phyloP scores from a whole-genome alignment of 2,113 vertebrate species.

The Micronisus gabar region DNA sequence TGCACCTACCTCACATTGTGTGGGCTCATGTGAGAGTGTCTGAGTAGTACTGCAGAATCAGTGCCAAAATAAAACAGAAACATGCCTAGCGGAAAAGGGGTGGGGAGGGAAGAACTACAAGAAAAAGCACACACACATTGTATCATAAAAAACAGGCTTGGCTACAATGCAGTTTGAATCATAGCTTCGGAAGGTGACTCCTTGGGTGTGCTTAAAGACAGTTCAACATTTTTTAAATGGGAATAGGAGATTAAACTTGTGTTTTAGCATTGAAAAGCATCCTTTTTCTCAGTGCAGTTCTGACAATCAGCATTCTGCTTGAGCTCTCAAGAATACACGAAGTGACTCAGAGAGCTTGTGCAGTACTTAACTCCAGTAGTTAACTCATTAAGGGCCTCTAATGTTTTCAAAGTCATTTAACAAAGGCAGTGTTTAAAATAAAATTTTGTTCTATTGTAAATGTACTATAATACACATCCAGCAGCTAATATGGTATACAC shows the following conservation, averaged over 20 bases:
- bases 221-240: background rate
- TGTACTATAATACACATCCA: background rate
- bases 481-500: background rate
- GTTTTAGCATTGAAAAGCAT: background rate
- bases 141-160: background rate
- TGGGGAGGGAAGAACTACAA: background rate
- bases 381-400: background rate
- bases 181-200: background rate
- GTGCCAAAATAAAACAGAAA: constrained; percentile 11
- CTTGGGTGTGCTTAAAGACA: background rate
- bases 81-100: background rate
- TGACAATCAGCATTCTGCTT: background rate
- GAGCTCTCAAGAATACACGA: background rate
- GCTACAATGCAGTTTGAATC: background rate
- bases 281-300: background rate
- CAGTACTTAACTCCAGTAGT: background rate
- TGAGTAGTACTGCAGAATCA: background rate
- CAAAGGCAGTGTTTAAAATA: background rate
- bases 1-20: constrained; percentile 5
- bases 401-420: background rate
- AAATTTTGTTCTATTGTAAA: background rate
- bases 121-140: accelerated
- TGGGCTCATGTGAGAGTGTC: background rate
- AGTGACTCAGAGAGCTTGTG: background rate
- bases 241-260: background rate